Evolutionary conservation across 2,888 invertebrate genomes (phyloP), one percentile per base, ranked within the genome.

Genomic region (Melinaea marsaeus): DNA sequence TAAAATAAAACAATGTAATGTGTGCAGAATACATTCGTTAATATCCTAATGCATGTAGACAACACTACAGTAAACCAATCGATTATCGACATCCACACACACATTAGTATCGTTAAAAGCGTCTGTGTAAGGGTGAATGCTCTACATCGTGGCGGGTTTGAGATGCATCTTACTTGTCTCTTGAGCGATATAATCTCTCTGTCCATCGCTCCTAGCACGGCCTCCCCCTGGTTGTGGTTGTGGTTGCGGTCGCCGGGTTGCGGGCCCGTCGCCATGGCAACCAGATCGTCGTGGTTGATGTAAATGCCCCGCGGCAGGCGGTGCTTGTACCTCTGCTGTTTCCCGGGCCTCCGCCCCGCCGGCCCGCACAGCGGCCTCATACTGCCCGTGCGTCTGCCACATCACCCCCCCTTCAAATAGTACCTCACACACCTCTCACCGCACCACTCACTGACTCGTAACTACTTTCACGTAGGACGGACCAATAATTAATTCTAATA

Each of bases 241-340:
- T 92, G 78, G 70, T 83, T 75, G 60, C 90, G 80, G 77, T 91
- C 92, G 75, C 92, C 92, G 78, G 92, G 92, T 80, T 92, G 92
- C 65, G 95, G 94, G 75, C 94, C 94, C 70, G 95, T 94, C 68
- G 98, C 98, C 93, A 99, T 94, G 75, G 96, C 94, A 74, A 97
- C 95, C 86, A 99, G 93, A 92, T 98, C 98, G 89, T 98, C 98
- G 90, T 98, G 96, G 93, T 97, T 98, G 91, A 99, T 96, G 92
- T 97, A 97, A 95, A 99, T 98, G 89, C 98, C 98, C 79, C 96
- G 95, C 68, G 98, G 98, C 78, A 98, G 96, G 85, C 96, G 96
- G 81, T 97, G 95, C 90, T 94, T 94, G 90, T 94, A 93, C 74
- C 86, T 86, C 80, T 85, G 88, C 79, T 86, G 88, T 80, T 91